Conservation (phyloP, 2,113 vertebrate genomes). For the Aptenodytes forsteri region DNA sequence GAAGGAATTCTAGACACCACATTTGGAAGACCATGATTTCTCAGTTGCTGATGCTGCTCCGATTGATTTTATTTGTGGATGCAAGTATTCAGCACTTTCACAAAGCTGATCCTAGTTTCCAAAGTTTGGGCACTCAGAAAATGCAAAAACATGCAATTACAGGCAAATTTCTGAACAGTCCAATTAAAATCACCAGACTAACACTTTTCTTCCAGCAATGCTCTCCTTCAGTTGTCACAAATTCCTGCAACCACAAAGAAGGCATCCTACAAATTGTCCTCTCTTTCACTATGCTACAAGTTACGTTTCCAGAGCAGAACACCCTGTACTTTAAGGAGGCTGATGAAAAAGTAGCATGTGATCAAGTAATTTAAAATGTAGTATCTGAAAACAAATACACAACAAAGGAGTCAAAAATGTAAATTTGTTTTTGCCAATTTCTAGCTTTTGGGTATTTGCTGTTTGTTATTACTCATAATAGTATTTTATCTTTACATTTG, state of each 20-base stretch:
- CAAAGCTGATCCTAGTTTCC: background rate
- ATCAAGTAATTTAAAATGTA: background rate
- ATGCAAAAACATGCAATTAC: conserved; percentile 8
- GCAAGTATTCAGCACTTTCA: background rate
- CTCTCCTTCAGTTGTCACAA: background rate
- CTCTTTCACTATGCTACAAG: background rate
- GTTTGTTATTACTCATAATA: background rate
- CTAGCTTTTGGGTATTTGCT: background rate
- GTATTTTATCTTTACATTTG: background rate
- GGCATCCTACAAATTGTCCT: background rate
- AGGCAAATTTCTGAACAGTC: background rate
- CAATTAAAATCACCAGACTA: background rate
- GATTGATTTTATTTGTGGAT: background rate
- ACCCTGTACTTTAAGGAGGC: background rate
- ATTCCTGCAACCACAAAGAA: background rate
- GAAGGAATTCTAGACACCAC: background rate
- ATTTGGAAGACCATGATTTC: background rate
- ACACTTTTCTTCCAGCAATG: background rate
- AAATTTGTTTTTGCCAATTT: background rate
- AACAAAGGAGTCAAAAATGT: background rate
- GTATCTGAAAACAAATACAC: background rate
- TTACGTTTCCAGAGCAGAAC: background rate
- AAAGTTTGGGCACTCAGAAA: background rate
- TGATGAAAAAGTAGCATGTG: background rate
- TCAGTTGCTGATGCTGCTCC: background rate